These are phyloP conservation scores for Drosophila stalkeri DNA, from an alignment of 2,888 invertebrate genomes.

Conservation along the genomic window DNA sequence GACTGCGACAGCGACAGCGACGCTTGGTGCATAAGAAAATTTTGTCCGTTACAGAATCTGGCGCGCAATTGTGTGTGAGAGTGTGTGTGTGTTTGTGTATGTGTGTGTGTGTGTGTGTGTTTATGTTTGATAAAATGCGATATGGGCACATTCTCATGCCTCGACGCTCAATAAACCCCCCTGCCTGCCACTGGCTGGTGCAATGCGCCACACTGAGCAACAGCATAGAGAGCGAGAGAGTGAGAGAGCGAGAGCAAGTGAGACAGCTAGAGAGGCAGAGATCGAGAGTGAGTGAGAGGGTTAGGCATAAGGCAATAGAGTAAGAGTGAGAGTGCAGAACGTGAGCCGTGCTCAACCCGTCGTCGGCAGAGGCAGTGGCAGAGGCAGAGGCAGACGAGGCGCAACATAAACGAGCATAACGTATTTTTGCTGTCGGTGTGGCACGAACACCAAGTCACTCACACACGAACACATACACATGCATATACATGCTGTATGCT, in stretches of 20 bases:
- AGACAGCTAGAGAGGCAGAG: slow-evolving; percentile 1
- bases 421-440: slow-evolving; percentile 79
- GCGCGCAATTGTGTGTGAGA: slow-evolving; percentile 49
- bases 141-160: slow-evolving; percentile 75
- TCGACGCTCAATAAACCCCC: slow-evolving; percentile 63
- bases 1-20: slow-evolving; percentile 19
- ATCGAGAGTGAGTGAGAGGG: slow-evolving; percentile 10
- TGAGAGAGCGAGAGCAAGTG: slow-evolving; percentile 1
- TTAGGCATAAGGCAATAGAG: slow-evolving; percentile 13
- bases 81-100: slow-evolving; percentile 28
- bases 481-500: slow-evolving; percentile 28
- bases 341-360: slow-evolving; percentile 58
- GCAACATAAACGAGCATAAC: slow-evolving; percentile 78
- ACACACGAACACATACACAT: slow-evolving; percentile 30
- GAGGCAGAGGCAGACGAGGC: slow-evolving; percentile 47
- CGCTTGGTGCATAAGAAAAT: slow-evolving; percentile 68
- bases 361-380: slow-evolving; percentile 4
- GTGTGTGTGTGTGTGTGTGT: slow-evolving; percentile 54
- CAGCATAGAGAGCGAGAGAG: slow-evolving; percentile 12
- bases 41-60: slow-evolving; percentile 81
- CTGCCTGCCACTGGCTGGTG: slow-evolving; percentile 56
- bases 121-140: slow-evolving; percentile 80
- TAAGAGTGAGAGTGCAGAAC: slow-evolving; percentile 46
- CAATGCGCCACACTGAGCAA: slow-evolving; percentile 29
- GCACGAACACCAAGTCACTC: slow-evolving; percentile 49